phyloP scores from a whole-genome alignment of 2,888 invertebrate species.

The Coecobrya sp. region DNA sequence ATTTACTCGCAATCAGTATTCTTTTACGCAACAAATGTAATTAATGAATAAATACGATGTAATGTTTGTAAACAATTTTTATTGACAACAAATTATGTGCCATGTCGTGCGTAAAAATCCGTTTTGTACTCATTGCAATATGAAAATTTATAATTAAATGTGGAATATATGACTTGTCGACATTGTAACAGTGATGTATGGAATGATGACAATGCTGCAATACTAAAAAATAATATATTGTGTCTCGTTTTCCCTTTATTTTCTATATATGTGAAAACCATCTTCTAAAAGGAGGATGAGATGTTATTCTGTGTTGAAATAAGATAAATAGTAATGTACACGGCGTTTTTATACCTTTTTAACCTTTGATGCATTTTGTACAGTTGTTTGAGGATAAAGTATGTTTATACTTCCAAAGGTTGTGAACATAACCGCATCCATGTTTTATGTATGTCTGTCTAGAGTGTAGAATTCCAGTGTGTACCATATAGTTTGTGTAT shows the following conservation, averaged over 20 bases:
- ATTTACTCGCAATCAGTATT: constrained; percentile 63
- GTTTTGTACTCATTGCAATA: constrained; percentile 46
- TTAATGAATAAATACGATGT: not conserved
- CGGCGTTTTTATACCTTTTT: constrained; percentile 61
- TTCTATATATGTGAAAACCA: constrained; percentile 22
- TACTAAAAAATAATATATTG: constrained; percentile 8
- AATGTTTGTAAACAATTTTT: constrained; percentile 16
- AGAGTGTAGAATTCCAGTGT: not conserved
- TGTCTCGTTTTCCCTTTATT: not conserved
- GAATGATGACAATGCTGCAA: constrained; percentile 22
- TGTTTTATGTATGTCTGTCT: not conserved
- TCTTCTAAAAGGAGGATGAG: constrained; percentile 1
- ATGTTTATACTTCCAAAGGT: constrained; percentile 62
- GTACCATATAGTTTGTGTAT: constrained; percentile 34
- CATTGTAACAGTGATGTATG: constrained; percentile 23
- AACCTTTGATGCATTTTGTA: constrained; percentile 46
- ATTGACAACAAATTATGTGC: constrained; percentile 57
- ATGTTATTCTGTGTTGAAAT: constrained; percentile 44
- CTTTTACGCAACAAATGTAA: constrained; percentile 31
- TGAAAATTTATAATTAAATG: not conserved
- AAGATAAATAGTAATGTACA: constrained; percentile 63
- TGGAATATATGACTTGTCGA: constrained; percentile 39
- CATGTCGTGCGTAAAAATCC: constrained; percentile 37
- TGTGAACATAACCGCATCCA: constrained; percentile 50
- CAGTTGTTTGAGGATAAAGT: not conserved